These are phyloP conservation scores for Drosophila bunnanda DNA, from an alignment of 2,888 invertebrate species.

Conservation along the genomic window DNA sequence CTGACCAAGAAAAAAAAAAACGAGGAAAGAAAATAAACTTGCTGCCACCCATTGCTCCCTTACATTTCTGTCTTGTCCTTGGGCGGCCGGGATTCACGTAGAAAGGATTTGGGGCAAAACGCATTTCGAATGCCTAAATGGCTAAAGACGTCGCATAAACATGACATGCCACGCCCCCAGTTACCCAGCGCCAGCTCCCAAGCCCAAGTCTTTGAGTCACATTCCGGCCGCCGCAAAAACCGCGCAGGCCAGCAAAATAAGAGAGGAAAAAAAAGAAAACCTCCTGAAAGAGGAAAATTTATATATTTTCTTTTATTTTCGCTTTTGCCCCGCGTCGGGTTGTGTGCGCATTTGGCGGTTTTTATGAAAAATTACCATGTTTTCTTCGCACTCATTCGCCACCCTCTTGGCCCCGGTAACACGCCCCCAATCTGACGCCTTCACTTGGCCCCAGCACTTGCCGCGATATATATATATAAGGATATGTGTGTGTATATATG, in stretches of 20 bases:
- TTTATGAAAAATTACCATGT: conserved; percentile 80
- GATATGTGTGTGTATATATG: conserved; percentile 47
- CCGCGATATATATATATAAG: conserved; percentile 47
- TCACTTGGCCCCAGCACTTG: conserved; percentile 42
- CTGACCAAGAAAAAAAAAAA: conserved; percentile 26
- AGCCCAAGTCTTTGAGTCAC: conserved; percentile 65
- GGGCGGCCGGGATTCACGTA: conserved; percentile 61
- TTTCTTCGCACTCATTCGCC: conserved; percentile 76
- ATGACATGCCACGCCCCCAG: conserved; percentile 63
- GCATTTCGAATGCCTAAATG: conserved; percentile 80
- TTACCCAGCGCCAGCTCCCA: conserved; percentile 20
- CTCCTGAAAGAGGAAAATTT: conserved; percentile 15
- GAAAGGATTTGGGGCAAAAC: conserved; percentile 74
- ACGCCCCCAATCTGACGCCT: conserved; percentile 44
- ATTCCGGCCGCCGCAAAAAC: conserved; percentile 63
- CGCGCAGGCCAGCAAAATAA: conserved; percentile 65
- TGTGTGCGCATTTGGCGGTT: conserved; percentile 80
- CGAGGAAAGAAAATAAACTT: conserved; percentile 13
- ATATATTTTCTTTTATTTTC: conserved; percentile 56
- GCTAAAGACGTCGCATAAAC: conserved; percentile 79
- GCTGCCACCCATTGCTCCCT: conserved; percentile 34
- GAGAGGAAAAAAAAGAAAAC: background rate
- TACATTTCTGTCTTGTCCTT: conserved; percentile 61
- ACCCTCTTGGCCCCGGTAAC: conserved; percentile 19
- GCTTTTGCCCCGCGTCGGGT: conserved; percentile 66